phyloP scores from a whole-genome alignment of 2,113 vertebrate species.

The Reinhardtius hippoglossoides region DNA sequence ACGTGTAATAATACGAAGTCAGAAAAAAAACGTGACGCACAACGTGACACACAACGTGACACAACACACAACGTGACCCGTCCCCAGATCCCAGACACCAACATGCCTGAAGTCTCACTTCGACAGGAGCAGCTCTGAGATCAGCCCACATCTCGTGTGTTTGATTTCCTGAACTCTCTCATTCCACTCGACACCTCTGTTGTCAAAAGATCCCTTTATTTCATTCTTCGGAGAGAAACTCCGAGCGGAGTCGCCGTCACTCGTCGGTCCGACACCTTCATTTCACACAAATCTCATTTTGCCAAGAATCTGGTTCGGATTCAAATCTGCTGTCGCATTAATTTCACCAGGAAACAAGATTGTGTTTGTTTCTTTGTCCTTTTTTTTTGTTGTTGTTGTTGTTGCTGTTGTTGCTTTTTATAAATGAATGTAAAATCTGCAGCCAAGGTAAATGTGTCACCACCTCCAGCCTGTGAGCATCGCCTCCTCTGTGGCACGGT shows the following conservation, averaged over 20 bases:
- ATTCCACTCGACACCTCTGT: not conserved
- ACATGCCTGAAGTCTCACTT: not conserved
- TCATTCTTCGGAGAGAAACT: not conserved
- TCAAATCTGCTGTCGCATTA: conserved; percentile 27
- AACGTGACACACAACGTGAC: too few species aligned
- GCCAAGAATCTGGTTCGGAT: conserved; percentile 12
- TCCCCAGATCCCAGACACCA: too few species aligned
- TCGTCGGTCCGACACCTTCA: not conserved
- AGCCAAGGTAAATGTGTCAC: conserved; percentile 9
- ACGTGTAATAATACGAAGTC: too few species aligned
- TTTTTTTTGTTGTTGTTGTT: not conserved
- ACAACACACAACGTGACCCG: too few species aligned
- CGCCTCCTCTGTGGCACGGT: not conserved
- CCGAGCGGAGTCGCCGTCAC: not conserved
- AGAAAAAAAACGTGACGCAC: too few species aligned
- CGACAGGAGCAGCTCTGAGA: conserved; percentile 22
- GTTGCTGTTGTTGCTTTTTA: not conserved
- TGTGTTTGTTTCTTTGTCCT: conserved; percentile 6
- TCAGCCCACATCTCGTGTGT: not conserved
- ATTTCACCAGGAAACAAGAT: conserved; percentile 27
- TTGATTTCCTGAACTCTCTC: not conserved
- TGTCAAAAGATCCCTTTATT: not conserved
- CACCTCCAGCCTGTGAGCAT: not conserved
- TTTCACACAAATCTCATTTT: conserved; percentile 12
- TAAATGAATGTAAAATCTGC: conserved; percentile 58